A percentile compares a stretch with the other conserved stretches of the same genome.
phyloP scores from a whole-genome alignment of 2,888 invertebrate species.

The Stenotaenia linearis region DNA sequence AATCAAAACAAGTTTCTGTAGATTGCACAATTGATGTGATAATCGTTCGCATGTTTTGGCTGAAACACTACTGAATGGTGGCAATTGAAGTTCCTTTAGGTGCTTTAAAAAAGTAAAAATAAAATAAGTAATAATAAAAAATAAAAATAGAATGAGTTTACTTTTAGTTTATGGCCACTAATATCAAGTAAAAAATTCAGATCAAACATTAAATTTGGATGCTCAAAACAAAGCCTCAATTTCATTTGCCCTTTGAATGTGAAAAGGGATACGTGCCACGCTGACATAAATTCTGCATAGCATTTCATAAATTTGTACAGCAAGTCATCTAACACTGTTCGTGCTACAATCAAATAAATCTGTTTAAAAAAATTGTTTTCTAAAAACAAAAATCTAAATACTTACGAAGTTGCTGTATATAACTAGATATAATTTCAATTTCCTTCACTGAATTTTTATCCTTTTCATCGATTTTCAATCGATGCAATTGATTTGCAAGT shows the following conservation, averaged over 20 bases:
- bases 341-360: not conserved
- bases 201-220: not conserved
- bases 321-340: not conserved
- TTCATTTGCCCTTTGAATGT: not conserved
- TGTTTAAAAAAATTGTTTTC: too few relatives aligned
- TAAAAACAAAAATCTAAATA: not conserved
- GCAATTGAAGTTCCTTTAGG: not conserved
- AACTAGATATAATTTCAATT: not conserved
- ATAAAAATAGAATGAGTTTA: not conserved
- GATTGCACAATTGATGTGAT: not conserved
- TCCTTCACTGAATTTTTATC: not conserved
- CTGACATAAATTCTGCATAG: not conserved
- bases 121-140: not conserved
- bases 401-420: not conserved
- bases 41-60: not conserved
- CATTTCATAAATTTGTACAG: not conserved
- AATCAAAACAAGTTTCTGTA: not conserved
- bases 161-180: not conserved
- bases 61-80: not conserved
- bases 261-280: not conserved
- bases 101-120: not conserved
- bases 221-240: not conserved
- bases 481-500: not conserved
- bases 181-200: not conserved
- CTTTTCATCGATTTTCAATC: not conserved